Evolutionary conservation across 2,888 invertebrate genomes (phyloP), one percentile per base, ranked within the genome.

Genomic region (Folsomia candida): DNA sequence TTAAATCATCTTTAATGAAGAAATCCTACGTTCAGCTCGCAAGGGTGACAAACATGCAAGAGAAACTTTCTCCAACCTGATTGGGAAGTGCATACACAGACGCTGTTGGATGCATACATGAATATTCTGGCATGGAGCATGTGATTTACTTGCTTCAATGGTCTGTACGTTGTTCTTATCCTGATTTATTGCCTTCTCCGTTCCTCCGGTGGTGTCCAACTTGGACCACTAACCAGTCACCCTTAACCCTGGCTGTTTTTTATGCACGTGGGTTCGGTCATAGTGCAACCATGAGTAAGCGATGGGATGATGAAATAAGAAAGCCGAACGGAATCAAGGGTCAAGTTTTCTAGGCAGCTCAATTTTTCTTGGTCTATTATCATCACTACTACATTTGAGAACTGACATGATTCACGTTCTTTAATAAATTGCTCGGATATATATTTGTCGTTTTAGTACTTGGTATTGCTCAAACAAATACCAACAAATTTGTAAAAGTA

Each of bases 181-280:
- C 71, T 74, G 74, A 74, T 74, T 74, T 74, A 74, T 72, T 58
- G 51, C 58, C 61, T 26, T 51, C 61, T 71, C 51, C 67, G 54
- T 29, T 61, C 51, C 58, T 63, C 63, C 20, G 22, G 4, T n/a
- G 4, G 4, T 66, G 60, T 57, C 67, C 64, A 63, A 28, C 66
- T 59, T 37, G 51, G 59, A 69, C 71, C 70, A 69, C 68, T 68
- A 70, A 69, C 71, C 72, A 72, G 70, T 72, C 68, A 72, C 71
- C 71, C 68, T 67, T 58, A 54, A 22, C 14, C 64, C 37, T 11
- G 28, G 24, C 37, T 51, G 47, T 11, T 37, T 66, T 60, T 51
- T 57, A 54, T 65, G 65, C 65, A 24, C 26, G 51, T 58, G 27
- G 28, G 37, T 25, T 14, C 37, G 6, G 37, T 37, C 14, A 14